Percentiles rank a stretch among this genome's conserved stretches.
Evolutionary conservation across 2,888 invertebrate genomes (phyloP).

Genomic region (Ophonus ardosiacus): DNA sequence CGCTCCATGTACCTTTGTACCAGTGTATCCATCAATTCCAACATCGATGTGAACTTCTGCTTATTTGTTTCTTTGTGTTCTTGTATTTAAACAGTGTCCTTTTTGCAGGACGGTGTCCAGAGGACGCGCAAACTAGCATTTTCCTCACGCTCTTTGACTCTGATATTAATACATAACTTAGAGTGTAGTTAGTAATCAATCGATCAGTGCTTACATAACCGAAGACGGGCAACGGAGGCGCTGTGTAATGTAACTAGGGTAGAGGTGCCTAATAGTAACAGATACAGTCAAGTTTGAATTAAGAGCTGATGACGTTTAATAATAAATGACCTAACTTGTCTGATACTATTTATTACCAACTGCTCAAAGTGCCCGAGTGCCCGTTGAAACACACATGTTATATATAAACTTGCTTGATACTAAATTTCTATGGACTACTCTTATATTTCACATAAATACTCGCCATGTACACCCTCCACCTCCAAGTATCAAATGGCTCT

Average conservation of each 20-base stretch:
- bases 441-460: slow-evolving; percentile 66
- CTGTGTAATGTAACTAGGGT: slow-evolving; percentile 6
- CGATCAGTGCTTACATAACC: slow-evolving; percentile 14
- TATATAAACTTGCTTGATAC: slow-evolving; percentile 26
- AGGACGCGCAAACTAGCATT: slow-evolving; percentile 56
- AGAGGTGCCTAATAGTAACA: background rate
- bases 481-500: slow-evolving; percentile 80
- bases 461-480: slow-evolving; percentile 76
- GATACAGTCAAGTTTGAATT: background rate
- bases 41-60: slow-evolving; percentile 58
- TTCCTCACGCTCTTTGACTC: slow-evolving; percentile 55
- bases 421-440: slow-evolving; percentile 60
- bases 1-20: background rate
- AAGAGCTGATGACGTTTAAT: too few relatives aligned
- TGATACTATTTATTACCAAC: background rate
- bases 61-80: slow-evolving; percentile 62
- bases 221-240: background rate
- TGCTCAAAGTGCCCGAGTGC: background rate
- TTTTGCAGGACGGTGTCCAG: slow-evolving; percentile 63
- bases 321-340: background rate
- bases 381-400: slow-evolving; percentile 7
- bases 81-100: slow-evolving; percentile 60
- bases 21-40: slow-evolving; percentile 1
- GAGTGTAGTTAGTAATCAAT: slow-evolving; percentile 45
- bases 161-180: slow-evolving; percentile 49